Evolutionary conservation across 2,797 vertebrate species (phyloP), one percentile per base, ranked within the genome.

Genomic region (Acanthurus tractus): DNA sequence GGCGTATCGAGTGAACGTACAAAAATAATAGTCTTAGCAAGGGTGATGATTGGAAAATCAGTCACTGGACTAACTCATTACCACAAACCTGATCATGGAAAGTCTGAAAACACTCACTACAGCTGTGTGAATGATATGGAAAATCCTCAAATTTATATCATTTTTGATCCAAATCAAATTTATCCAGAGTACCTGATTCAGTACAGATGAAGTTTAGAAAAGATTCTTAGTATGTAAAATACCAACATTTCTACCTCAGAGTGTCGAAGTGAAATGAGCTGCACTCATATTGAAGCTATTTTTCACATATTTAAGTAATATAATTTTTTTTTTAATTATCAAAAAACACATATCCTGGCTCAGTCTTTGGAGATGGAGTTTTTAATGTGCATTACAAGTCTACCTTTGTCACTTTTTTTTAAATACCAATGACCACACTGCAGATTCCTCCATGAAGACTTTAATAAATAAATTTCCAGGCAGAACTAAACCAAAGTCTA

Each of bases 171-270:
- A 79, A 96, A 96, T 90, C 97, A 97, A 82, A 96, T 97, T 78
- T 98, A 97, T 80, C 97, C 97, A 1, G 96, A 97, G 78, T 97
- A 98, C 85, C 50, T 98, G 82, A 96, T 98, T 91, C 91, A 96
- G 79, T 97, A 96, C 77, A 86, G 25, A 45, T 95, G 79, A 94
- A 1, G 17, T 44, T 36, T 38, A 68, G 3, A 42, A 17, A 53
- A 3, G 22, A 61, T 8, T 3, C 3, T 9, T 11, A 76, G 1
- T 1, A 29, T 8, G 18, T 44, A 38, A 12, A 40, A 34, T 34
- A 6, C 6, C 29, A 34, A 3, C 29, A 34, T 34, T 34, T 34
- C 29, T 34, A 34, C 29, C 29, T 34, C 29, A 34, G 29, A 34
- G 20, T 45, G 20, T 14, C 22, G 18, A 25, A 20, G 42, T 12